Evolutionary conservation across 2,113 vertebrate species (phyloP), one percentile per base, ranked within the genome.

Genomic region (Xiphorhynchus elegans): DNA sequence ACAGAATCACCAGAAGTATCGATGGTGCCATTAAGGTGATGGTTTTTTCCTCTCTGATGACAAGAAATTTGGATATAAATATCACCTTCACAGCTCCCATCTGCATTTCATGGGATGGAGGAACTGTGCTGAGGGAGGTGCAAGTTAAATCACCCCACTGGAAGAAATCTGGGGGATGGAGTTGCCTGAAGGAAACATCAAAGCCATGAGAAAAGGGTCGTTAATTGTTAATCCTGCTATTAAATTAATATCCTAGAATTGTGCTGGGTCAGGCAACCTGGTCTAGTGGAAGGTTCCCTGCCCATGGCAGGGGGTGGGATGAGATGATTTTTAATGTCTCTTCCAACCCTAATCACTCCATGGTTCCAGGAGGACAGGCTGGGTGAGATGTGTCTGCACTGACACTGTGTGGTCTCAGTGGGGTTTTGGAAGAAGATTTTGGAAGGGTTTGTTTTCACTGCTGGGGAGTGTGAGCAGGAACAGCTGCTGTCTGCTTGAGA

Each of bases 401-500:
- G 63, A 33, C 47, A 62, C 47, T 66, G 70, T 4, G 1, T 20
- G 49, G 42, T 94, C 91, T 98, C 96, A 17, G 70, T 82, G 95
- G 58, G 81, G 67, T 93, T 85, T 90, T 79, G 69, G 84, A 77
- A 73, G 31, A 69, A 66, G 73, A 13, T 40, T 40, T 13, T 13
- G 13, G 13, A 82, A 67, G 19, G 47, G 18, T 82, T 69, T 52
- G 82, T 67, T 50, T 64, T 25, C 42, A 10, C 17, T 49, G 17
- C 56, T 91, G 95, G 94, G 70, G 91, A 96, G 84, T 35, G 55
- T 20, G 80, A 97, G 89, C 37, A 18, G 93, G 67, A 91, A 44
- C 98, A 98, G 97, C 97, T 98, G 98, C 63, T 37, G 75, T 19
- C 91, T 82, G 88, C 89, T 90, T 75, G 93, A 94, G 91, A 96